These are phyloP conservation scores for Ditula angustiorana DNA, from an alignment of 2,888 invertebrate species.

Conservation along the genomic window DNA sequence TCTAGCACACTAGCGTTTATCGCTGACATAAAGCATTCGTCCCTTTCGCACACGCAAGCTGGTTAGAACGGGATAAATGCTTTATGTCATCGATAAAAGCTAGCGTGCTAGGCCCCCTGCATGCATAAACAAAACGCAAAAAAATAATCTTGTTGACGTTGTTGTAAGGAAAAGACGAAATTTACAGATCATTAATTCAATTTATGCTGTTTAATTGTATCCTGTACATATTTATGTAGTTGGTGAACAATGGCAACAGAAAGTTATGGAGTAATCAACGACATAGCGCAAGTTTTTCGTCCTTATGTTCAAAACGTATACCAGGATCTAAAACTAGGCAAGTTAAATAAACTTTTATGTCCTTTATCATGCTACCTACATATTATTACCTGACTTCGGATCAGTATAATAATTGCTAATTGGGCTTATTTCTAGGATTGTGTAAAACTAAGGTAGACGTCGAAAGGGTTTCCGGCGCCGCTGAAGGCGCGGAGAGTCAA, in stretches of 20 bases:
- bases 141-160: too few species aligned
- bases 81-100: too few species aligned
- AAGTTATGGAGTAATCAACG: conserved; percentile 63
- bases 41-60: too few species aligned
- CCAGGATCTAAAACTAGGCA: conserved; percentile 77
- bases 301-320: conserved; percentile 76
- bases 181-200: too few species aligned
- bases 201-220: too few species aligned
- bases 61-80: too few species aligned
- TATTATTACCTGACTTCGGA: neutral
- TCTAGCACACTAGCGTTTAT: too few species aligned
- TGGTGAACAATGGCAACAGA: conserved; percentile 57
- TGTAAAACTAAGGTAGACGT: conserved; percentile 79
- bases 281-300: conserved; percentile 73
- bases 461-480: conserved; percentile 68
- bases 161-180: too few species aligned
- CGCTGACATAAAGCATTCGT: too few species aligned
- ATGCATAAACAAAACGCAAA: too few species aligned
- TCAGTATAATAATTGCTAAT: too few species aligned
- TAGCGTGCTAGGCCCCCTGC: too few species aligned
- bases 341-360: conserved; percentile 32
- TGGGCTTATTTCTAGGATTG: conserved; percentile 64
- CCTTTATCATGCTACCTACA: neutral
- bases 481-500: conserved; percentile 77
- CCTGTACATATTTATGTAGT: neutral